A percentile compares a stretch with the other conserved stretches of the same genome.
Evolutionary conservation across 2,113 vertebrate species (phyloP).

Genomic region (Notarius quadriscutis): DNA sequence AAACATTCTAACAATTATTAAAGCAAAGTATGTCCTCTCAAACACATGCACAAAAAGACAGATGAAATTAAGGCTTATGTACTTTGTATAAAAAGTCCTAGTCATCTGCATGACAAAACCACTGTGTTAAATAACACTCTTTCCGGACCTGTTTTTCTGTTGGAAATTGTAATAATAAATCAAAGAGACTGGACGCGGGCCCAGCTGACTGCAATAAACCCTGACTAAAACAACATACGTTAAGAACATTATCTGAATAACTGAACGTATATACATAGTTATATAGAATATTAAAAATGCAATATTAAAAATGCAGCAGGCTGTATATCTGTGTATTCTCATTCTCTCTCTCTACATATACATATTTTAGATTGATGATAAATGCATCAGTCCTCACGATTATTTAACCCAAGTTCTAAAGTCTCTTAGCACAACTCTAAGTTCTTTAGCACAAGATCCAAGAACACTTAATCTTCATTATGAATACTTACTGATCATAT

Average conservation of each 20-base stretch:
- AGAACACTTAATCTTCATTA: no score
- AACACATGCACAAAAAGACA: conserved; percentile 46
- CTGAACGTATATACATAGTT: background rate
- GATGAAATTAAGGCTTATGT: background rate
- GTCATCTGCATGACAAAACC: background rate
- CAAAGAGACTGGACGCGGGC: background rate
- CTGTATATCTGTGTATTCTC: background rate
- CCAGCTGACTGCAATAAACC: background rate
- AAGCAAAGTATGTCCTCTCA: conserved; percentile 34
- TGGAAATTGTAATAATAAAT: background rate
- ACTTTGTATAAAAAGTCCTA: background rate
- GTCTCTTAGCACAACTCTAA: no score
- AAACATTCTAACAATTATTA: background rate
- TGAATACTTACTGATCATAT: no score
- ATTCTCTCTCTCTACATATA: no score
- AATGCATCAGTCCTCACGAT: no score
- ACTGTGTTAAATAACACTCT: background rate
- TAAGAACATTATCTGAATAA: background rate
- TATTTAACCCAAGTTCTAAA: no score
- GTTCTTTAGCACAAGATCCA: no score
- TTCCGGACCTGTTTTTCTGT: background rate
- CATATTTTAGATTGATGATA: no score
- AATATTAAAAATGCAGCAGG: no score
- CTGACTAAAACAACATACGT: background rate
- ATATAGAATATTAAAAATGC: background rate